These are phyloP conservation scores for Leptopilina drosophilae DNA, from an alignment of 2,888 invertebrate genomes.

Conservation along the genomic window DNA sequence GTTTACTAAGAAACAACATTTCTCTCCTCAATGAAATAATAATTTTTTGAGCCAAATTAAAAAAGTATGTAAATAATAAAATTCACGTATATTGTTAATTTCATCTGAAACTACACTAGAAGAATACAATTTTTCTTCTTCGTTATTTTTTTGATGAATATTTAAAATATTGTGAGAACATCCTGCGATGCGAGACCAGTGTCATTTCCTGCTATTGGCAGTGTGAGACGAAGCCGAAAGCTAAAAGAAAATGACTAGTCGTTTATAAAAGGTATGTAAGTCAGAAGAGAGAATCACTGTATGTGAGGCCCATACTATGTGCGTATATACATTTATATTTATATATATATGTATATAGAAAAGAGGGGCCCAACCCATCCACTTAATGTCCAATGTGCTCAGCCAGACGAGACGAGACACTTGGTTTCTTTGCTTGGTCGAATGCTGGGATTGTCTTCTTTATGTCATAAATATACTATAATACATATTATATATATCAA, in stretches of 20 bases:
- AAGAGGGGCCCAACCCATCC: slow-evolving; percentile 56
- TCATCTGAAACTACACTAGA: not conserved
- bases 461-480: not conserved
- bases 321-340: not conserved
- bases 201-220: slow-evolving; percentile 57
- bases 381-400: slow-evolving; percentile 53
- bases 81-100: not conserved
- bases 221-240: slow-evolving; percentile 51
- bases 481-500: no score
- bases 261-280: slow-evolving; percentile 29
- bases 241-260: slow-evolving; percentile 53
- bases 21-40: no score
- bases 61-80: no score
- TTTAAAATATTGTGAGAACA: slow-evolving; percentile 10
- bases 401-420: slow-evolving; percentile 50
- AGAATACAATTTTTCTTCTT: not conserved
- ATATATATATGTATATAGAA: slow-evolving; percentile 6
- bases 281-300: slow-evolving; percentile 43
- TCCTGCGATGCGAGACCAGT: slow-evolving; percentile 48
- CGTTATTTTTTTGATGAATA: not conserved
- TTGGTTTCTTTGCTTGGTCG: slow-evolving; percentile 40
- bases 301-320: slow-evolving; percentile 38
- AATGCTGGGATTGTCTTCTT: slow-evolving; percentile 29
- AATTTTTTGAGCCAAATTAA: no score
- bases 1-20: no score